Evolutionary conservation across 2,113 vertebrate species (phyloP).

Genomic region (Tyto alba): DNA sequence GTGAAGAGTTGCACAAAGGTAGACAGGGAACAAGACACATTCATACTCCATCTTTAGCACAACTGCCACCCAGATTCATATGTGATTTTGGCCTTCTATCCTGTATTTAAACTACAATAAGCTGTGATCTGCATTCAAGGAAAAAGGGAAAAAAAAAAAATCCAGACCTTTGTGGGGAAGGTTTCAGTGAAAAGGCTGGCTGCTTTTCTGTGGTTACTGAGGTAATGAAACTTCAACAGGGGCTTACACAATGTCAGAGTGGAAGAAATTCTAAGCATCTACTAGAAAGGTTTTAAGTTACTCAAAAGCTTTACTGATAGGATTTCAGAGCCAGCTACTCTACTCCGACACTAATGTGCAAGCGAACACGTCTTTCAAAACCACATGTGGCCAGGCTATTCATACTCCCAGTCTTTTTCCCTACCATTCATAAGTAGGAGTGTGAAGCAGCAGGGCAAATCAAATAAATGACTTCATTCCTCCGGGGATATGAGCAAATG

Average conservation of each 20-base stretch:
- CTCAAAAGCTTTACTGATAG: conserved; percentile 13
- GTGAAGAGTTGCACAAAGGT: neutral
- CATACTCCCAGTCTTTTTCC: conserved; percentile 10
- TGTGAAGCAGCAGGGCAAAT: conserved; percentile 6
- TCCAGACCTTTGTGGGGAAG: conserved; percentile 30
- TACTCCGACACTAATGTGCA: neutral
- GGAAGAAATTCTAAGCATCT: conserved; percentile 60
- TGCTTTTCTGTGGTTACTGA: conserved; percentile 43
- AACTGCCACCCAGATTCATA: conserved; percentile 12
- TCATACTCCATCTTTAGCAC: neutral
- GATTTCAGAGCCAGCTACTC: conserved; percentile 21
- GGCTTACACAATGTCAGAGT: conserved; percentile 36
- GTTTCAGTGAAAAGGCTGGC: conserved; percentile 13
- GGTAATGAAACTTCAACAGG: conserved; percentile 52
- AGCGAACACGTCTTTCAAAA: conserved; percentile 24
- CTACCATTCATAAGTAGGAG: conserved; percentile 26
- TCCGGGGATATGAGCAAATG: conserved; percentile 3
- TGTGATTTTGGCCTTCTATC: conserved; percentile 1
- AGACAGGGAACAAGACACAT: neutral
- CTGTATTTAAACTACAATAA: conserved; percentile 63
- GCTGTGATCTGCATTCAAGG: conserved; percentile 33
- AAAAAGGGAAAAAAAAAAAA: neutral
- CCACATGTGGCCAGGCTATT: conserved; percentile 2
- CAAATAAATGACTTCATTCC: conserved; percentile 50
- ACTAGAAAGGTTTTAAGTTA: conserved; percentile 14